Conservation (phyloP, 2,797 vertebrate genomes). For the Ciconia nigra region DNA sequence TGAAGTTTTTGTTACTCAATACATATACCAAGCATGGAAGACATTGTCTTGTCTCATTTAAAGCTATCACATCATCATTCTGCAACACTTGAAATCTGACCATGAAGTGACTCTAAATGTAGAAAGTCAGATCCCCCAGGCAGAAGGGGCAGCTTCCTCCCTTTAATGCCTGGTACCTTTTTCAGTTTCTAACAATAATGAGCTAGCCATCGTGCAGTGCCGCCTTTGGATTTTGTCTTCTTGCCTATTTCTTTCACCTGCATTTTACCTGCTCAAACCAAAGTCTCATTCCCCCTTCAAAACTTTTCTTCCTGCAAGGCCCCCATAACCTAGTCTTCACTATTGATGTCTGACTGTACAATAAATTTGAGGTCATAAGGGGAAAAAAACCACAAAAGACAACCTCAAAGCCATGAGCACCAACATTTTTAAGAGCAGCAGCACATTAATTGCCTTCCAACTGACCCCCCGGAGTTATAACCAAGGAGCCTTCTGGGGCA, state of each 20-base stretch:
- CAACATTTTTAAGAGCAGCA: neutral
- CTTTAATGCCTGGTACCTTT: neutral
- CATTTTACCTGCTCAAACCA: neutral
- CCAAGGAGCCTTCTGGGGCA: fast-evolving
- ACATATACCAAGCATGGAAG: neutral
- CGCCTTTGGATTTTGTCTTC: neutral
- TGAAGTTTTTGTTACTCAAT: neutral
- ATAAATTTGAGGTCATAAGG: neutral
- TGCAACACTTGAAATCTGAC: neutral
- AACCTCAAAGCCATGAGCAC: neutral
- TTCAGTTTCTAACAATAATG: neutral
- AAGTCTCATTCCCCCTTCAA: neutral
- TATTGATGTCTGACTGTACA: neutral
- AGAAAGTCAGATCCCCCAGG: neutral
- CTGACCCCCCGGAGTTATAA: neutral
- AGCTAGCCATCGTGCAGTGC: fast-evolving
- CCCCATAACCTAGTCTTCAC: neutral
- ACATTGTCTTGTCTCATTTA: neutral
- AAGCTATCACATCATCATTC: neutral
- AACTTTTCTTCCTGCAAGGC: neutral
- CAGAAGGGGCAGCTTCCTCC: neutral
- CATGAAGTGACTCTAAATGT: neutral
- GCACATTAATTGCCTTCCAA: neutral
- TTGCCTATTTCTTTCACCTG: neutral
- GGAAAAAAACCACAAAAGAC: neutral